These are phyloP conservation scores for Ectobius pallidus DNA, from an alignment of 2,888 invertebrate genomes.

Conservation along the genomic window DNA sequence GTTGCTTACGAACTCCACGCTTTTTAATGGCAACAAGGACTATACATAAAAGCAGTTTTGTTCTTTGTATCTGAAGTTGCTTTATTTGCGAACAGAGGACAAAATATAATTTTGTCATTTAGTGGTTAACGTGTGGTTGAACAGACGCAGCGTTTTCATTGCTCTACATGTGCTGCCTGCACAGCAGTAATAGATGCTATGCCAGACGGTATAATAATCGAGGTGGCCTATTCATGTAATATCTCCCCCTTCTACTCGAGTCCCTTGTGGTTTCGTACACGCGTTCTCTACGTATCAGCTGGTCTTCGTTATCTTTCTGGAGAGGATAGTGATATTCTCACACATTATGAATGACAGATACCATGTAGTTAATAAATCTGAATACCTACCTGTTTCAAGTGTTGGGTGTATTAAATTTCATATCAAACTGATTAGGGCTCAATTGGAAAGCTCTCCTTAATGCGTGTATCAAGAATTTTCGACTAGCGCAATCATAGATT, in stretches of 20 bases:
- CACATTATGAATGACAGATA: not conserved
- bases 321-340: not conserved
- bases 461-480: no score
- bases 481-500: no score
- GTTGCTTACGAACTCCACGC: no score
- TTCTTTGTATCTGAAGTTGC: not conserved
- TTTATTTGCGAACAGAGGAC: not conserved
- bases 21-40: no score
- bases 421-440: no score
- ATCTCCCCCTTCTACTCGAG: no score
- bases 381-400: no score
- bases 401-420: no score
- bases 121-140: not conserved
- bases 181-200: not conserved
- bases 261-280: not conserved
- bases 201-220: constrained; percentile 12
- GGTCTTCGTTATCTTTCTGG: not conserved
- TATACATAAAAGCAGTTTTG: no score
- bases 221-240: not conserved
- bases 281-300: not conserved
- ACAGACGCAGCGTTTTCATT: not conserved
- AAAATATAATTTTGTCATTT: not conserved
- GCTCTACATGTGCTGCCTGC: not conserved
- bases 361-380: no score
- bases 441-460: no score